Evolutionary conservation across 2,888 invertebrate species (phyloP).

Genomic region (Phyllotreta striolata): DNA sequence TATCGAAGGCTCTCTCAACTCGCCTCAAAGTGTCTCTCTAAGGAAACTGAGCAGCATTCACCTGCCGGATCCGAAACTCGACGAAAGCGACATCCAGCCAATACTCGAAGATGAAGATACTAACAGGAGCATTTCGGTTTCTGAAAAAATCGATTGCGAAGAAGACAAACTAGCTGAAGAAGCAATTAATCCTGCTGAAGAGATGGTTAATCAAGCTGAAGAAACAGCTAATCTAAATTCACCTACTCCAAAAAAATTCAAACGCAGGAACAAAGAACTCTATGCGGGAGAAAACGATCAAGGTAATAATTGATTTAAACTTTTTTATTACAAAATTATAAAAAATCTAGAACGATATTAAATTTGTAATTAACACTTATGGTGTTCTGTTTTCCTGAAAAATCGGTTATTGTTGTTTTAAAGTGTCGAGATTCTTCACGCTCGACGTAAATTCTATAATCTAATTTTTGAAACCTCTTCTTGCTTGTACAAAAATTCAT

Average conservation of each 20-base stretch:
- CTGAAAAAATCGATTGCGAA: not conserved
- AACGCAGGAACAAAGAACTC: constrained; percentile 60
- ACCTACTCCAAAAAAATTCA: constrained; percentile 57
- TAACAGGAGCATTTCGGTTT: not conserved
- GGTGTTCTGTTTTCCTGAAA: constrained; percentile 38
- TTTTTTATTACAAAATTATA: constrained; percentile 17
- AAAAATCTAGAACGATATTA: constrained; percentile 36
- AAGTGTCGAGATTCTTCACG: constrained; percentile 28
- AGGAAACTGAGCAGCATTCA: constrained; percentile 41
- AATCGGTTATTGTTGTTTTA: constrained; percentile 38
- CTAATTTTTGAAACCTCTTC: constrained; percentile 38
- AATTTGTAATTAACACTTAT: constrained; percentile 36
- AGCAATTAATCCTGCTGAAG: not conserved
- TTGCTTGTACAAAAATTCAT: constrained; percentile 29
- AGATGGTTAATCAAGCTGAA: constrained; percentile 14
- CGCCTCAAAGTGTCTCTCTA: constrained; percentile 28
- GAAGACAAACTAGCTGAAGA: not conserved
- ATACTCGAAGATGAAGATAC: not conserved
- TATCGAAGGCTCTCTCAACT: constrained; percentile 30
- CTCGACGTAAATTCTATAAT: constrained; percentile 44
- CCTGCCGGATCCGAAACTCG: constrained; percentile 51
- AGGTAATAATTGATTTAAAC: not conserved
- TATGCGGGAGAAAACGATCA: constrained; percentile 47
- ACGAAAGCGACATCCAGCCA: constrained; percentile 12
- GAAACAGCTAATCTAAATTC: constrained; percentile 21